Percentiles rank a stretch among this genome's conserved stretches.
Evolutionary conservation across 2,113 vertebrate genomes (phyloP).

Genomic region (Oncorhynchus keta): DNA sequence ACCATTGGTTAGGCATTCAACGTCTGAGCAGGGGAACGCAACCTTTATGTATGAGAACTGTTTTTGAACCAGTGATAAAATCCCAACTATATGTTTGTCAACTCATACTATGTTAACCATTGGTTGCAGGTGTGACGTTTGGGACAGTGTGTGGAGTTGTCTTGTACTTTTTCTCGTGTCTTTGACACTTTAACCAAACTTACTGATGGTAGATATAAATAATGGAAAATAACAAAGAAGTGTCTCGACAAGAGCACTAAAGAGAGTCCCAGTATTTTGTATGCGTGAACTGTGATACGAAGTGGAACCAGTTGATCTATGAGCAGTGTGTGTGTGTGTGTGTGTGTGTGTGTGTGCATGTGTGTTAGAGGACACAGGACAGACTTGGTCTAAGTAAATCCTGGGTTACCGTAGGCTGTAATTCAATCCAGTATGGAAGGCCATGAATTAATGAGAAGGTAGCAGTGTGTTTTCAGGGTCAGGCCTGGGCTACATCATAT

Average conservation of each 20-base stretch:
- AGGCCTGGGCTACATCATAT: background rate
- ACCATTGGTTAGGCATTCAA: too few relatives aligned
- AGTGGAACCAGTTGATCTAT: too few relatives aligned
- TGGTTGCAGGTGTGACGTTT: too few relatives aligned
- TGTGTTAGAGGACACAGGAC: background rate
- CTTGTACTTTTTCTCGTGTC: background rate
- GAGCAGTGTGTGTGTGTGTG: background rate
- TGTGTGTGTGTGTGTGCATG: background rate
- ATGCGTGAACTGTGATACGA: background rate
- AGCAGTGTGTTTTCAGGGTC: background rate
- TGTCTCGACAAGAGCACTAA: constrained; percentile 14
- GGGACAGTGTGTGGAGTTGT: too few relatives aligned
- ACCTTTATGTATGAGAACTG: too few relatives aligned
- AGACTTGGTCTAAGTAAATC: constrained; percentile 39
- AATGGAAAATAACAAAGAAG: constrained; percentile 14
- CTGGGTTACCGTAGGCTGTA: constrained; percentile 33
- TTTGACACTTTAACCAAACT: background rate
- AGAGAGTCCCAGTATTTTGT: background rate
- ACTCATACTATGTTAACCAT: too few relatives aligned
- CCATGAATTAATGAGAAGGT: constrained; percentile 64
- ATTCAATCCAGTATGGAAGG: constrained; percentile 60
- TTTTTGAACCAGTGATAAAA: too few relatives aligned
- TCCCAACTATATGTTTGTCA: too few relatives aligned
- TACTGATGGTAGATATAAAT: constrained; percentile 30
- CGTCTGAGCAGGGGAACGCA: too few relatives aligned